Evolutionary conservation across 2,888 invertebrate species (phyloP), one percentile per base, ranked within the genome.

Genomic region (Xestia c-nigrum): DNA sequence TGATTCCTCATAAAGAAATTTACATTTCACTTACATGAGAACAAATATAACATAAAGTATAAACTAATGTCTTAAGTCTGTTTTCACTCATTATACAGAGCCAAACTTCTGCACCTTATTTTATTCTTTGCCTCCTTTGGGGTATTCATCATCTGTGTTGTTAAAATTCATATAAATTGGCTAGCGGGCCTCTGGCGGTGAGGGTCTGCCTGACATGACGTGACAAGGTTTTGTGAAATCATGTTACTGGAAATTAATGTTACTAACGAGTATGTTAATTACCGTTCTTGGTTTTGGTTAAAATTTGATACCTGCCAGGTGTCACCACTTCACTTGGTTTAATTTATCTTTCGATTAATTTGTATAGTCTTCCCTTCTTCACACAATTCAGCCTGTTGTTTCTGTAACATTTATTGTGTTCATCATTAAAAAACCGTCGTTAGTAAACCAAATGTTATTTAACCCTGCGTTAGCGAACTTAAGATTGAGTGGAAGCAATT

Each of bases 141-240:
- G 74, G 78, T 81, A 85, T 89, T 84, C 84, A 88, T 87, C 83
- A 86, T 85, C 81, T 78, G 75, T 79, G 77, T 75, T 84, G 83
- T 85, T 89, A 87, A 89, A 87, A 87, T 90, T 89, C 85, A 88
- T 87, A 87, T 87, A 87, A 87, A 89, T 87, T 88, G 76, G 74
- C 76, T 63, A 64, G 75, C 75, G 70, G 73, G 61, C 70, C 73
- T 81, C 70, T 69, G 46, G 16, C 63, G 43, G 71, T 77, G 65
- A 72, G 63, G 79, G 40, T 75, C 31, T 61, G 69, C 38, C 38
- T 65, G 72, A 74, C 68, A 50, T n/a, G 63, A 83, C 81, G 80
- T 78, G 83, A 83, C 79, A 70, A 65, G 76, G 55, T 74, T 83
- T 59, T 57, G 46, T 78, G 21, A 74, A 74, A 83, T 59, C 47